Base-by-base conservation (phyloP, 2,888 invertebrate genomes). In the Gymnocheta viridis region DNA sequence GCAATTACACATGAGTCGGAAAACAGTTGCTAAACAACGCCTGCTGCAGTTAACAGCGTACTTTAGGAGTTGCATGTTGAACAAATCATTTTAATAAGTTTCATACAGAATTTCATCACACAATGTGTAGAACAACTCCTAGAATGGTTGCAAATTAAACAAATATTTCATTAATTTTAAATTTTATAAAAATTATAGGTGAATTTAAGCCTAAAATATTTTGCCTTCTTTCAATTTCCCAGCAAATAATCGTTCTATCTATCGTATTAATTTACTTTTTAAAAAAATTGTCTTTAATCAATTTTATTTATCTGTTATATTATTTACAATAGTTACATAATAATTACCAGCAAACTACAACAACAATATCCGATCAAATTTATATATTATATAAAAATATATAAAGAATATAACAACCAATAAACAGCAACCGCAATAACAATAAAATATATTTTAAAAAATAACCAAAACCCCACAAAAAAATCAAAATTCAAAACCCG, bases 351-450 rank as follows among this genome's bases (percentile, higher is more conserved):
- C 74, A 85, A n/a, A 82, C 77, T 81, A 73, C 79, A 85, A 84
- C 76, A 87, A 85, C 85, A 86, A 85, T 82, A 86, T 85, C 84
- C 86, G 82, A 87, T 87, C 85, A 86, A 77, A 84, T 86, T 85
- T 85, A 85, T 86, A 85, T 85, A 87, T 78, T 86, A 56, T n/a
- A 54, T 14, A 41, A 27, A 24, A 86, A 76, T 85, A 85, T 85
- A 86, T 86, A 84, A 69, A 87, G 83, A 85, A 86, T 86, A 86
- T 66, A 86, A 77, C 78, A 86, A 87, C 86, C 86, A 87, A 86
- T 82, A 86, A n/a, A 87, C 85, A 89, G 86, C 86, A 88, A 87
- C 85, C 87, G 86, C 70, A 88, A 85, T 80, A 85, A 88, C 84
- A 87, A 87, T 74, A 82, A 44, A 51, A 74, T 51, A 51, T 19